Evolutionary conservation across 2,888 invertebrate genomes (phyloP), one percentile per base, ranked within the genome.

Genomic region (Lepidonotus clava): DNA sequence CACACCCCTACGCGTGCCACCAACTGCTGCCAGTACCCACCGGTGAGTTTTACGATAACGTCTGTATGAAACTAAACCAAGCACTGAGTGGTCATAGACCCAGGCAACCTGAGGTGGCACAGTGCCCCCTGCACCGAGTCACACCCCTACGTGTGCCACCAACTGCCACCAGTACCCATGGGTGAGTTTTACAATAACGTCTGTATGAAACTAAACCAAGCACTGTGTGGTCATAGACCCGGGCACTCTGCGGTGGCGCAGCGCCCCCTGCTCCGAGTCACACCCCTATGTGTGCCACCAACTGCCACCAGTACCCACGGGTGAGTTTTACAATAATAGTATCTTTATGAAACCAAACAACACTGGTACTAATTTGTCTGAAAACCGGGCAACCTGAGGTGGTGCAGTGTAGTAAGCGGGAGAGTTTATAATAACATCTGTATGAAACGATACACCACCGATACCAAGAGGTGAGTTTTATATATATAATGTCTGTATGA

Each of bases 251-350:
- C 41, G 46, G 46, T 46, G 18, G 18, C 14, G 28, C 61, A 28
- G 61, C 24, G 28, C 61, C 24, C 24, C 61, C 61, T 53, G 2
- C 61, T 28, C 24, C 61, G 28, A 61, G 28, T 1, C 28, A 28
- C 1, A 28, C 24, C 61, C 61, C 32, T 80, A 24, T 28, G 46
- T 80, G 46, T 80, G 80, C 46, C 11, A n/a, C 41, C 80, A 80
- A 34, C 18, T 80, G 28, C 80, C 80, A 41, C 46, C 80, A 24
- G n/a, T 24, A 24, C 41, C 46, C 32, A 46, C 80, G 32, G 18
- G 80, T 80, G 11, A 38, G 71, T 71, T 36, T 18, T 36, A n/a
- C n/a, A n/a, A n/a, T n/a, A n/a, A n/a, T n/a, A n/a, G n/a, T n/a
- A n/a, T n/a, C n/a, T n/a, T n/a, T n/a, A n/a, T n/a, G n/a, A n/a